Percentiles rank a stretch among this genome's conserved stretches.
These are phyloP conservation scores for Octopus sinensis DNA, from an alignment of 1,140 invertebrate genomes.

Conservation along the genomic window DNA sequence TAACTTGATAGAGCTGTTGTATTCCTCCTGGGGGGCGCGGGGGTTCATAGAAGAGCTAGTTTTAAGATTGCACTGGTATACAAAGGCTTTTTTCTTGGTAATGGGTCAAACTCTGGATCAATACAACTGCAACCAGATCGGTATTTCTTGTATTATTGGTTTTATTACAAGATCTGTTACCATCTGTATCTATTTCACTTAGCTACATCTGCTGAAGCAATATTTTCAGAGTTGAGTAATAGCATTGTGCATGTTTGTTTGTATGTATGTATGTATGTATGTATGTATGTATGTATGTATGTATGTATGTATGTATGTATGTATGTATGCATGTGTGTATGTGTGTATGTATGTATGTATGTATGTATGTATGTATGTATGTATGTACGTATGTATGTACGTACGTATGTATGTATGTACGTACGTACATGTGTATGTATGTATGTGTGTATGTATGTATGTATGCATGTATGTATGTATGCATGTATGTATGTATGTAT, in stretches of 20 bases:
- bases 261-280: constrained; percentile 26
- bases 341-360: constrained; percentile 24
- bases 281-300: constrained; percentile 28
- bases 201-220: too few species aligned
- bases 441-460: constrained; percentile 27
- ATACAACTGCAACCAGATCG: too few species aligned
- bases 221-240: too few species aligned
- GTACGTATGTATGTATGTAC: constrained; percentile 27
- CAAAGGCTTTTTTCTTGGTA: too few species aligned
- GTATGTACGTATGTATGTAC: constrained; percentile 24
- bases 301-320: constrained; percentile 25
- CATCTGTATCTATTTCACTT: too few species aligned
- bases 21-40: too few species aligned
- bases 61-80: too few species aligned
- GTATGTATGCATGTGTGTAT: constrained; percentile 24
- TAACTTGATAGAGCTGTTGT: too few species aligned
- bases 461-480: constrained; percentile 26
- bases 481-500: constrained; percentile 26
- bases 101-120: too few species aligned
- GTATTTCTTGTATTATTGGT: too few species aligned
- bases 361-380: constrained; percentile 19
- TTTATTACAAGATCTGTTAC: too few species aligned
- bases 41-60: too few species aligned
- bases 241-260: constrained; percentile 24
- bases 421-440: constrained; percentile 28